Evolutionary conservation across 2,797 vertebrate species (phyloP), one percentile per base, ranked within the genome.

Genomic region (Ptychadena robeensis): DNA sequence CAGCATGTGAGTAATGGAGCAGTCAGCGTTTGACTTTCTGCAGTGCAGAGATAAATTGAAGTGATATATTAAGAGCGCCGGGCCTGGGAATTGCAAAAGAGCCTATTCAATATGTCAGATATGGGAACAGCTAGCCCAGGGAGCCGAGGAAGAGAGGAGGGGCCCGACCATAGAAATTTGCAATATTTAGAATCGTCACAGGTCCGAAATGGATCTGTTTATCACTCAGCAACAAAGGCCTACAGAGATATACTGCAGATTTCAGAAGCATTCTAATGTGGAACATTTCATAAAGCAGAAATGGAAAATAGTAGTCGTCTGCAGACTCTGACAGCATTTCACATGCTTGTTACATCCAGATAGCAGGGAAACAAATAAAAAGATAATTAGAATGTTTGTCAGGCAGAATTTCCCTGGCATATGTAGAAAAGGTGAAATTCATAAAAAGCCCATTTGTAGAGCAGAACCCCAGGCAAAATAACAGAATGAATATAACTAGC

Each of bases 11-110:
- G 82, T 85, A 85, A 85, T 85, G 82, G 78, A 85, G 82, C 82
- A 85, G 82, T 85, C 82, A 85, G 40, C 66, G 31, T 76, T 76
- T 80, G 82, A 85, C 82, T 80, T 85, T 85, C 78, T 85, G 82
- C 82, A 85, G 78, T 80, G 78, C 64, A 9, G 82, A 85, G 82
- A 85, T 80, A 85, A 85, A 85, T 80, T 80, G 72, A 85, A 53
- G 78, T 85, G 82, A 85, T 85, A 76, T 75, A 85, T 80, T 85
- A 85, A 76, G 72, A 76, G 44, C 71, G 57, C 75, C 31, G 66
- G 63, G 53, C 65, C 32, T 71, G 72, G 66, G 78, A 75, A 75
- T 76, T 80, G 53, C 35, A 80, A 84, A 68, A 80, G 2, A 74
- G 71, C 40, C 66, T 81, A 71, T 80, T 80, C 64, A 76, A 71